Base-by-base conservation (phyloP, 2,113 vertebrate genomes). In the Chlorocebus sabaeus region DNA sequence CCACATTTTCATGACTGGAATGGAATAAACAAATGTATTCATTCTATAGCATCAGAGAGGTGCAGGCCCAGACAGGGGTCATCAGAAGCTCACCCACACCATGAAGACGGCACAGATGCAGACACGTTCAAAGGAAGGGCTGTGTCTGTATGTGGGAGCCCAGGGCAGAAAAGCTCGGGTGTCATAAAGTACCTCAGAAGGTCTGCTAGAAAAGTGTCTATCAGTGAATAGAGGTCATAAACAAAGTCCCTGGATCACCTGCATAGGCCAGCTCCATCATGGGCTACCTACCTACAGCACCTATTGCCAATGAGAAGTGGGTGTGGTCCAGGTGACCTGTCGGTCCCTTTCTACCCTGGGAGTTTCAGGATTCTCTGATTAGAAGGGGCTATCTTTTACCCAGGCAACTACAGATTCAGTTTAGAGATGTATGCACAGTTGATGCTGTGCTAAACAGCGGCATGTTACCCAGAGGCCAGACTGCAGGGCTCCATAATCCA, bases 91-190 rank as follows among this genome's bases (percentile, higher is more conserved):
- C 23, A 16, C 11, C 6, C 3, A 23, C 4, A 6, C n/a, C 8
- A 8, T 0, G 16, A 75, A 75, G 50, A 84, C 12, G 30, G 67
- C 12, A 12, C 16, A 43, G 38, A 59, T 18, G 6, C 22, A 52
- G 43, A 68, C 30, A 55, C 2, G 4, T 10, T n/a, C 25, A 61
- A 61, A 59, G 43, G 32, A 43, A 91, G 50, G 57, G 18, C 50
- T 38, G 3, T 8, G 2, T 40, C 40, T 38, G 17, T 4, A 55
- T 20, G 5, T 25, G 40, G 45, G 23, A 72, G 23, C 13, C 18
- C 22, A 0, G 6, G 59, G 14, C 0, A 2, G 48, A 61, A 45
- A 43, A 40, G 32, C 52, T 32, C 0, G 1, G 10, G 68, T 1
- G 1, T 22, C 6, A 22, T 0, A 22, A 48, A 38, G 32, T 43